Percentiles rank a stretch among this genome's conserved stretches.
Evolutionary conservation across 1,140 invertebrate species (phyloP).

Genomic region (Dolichoris vasculosae): DNA sequence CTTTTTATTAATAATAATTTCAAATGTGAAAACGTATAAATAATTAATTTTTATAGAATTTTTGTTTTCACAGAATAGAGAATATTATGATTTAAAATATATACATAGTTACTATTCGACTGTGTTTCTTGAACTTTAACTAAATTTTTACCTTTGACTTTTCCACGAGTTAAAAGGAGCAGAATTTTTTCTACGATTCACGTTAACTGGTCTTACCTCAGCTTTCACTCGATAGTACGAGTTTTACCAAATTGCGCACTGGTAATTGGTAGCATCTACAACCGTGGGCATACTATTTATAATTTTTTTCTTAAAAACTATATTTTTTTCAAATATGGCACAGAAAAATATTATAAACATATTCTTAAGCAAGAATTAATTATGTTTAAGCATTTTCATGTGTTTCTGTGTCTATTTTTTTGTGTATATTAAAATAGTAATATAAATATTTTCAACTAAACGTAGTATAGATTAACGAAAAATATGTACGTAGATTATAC

Average conservation of each 20-base stretch:
- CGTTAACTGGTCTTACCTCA: neutral
- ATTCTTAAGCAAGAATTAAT: neutral
- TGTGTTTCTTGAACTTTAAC: slow-evolving; percentile 14
- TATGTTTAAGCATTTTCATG: neutral
- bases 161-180: neutral
- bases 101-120: neutral
- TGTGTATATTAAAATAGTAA: slow-evolving; percentile 33
- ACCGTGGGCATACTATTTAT: slow-evolving; percentile 49
- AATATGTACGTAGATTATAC: slow-evolving; percentile 14
- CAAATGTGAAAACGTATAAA: no score
- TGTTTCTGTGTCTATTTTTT: slow-evolving; percentile 6
- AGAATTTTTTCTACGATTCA: slow-evolving; percentile 11
- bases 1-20: no score
- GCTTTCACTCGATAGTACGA: slow-evolving; percentile 6
- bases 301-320: neutral
- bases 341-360: slow-evolving; percentile 8
- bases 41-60: no score
- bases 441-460: slow-evolving; percentile 26
- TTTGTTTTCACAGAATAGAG: no score
- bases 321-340: slow-evolving; percentile 17
- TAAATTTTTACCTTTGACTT: neutral
- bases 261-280: slow-evolving; percentile 34
- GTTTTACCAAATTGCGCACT: slow-evolving; percentile 13
- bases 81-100: no score
- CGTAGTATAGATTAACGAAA: slow-evolving; percentile 34